Evolutionary conservation across 2,113 vertebrate species (phyloP), one percentile per base, ranked within the genome.

Genomic region (Protobothrops flavoviridis): DNA sequence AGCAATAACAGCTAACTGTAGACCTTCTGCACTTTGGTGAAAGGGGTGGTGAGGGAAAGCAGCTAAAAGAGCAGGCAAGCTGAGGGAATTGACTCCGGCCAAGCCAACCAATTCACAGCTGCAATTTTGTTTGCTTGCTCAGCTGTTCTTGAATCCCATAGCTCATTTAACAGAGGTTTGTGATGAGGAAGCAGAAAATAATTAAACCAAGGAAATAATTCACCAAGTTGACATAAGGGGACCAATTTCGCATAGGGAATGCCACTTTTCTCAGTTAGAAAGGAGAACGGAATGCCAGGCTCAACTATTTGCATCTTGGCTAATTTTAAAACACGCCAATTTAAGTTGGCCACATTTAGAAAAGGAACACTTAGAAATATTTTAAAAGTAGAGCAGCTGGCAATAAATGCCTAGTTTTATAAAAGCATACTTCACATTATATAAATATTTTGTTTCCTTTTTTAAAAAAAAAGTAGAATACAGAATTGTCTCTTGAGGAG

Each of bases 181-280:
- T 69, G 74, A 85, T 89, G 86, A 89, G 91, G 43, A 91, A 93
- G 93, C 93, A 85, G 89, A n/a, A 29, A 89, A 91, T 92, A 88
- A 91, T 87, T 64, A 92, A 57, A 74, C 69, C 92, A 90, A 90
- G 59, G 53, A 89, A 93, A 95, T 87, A 89, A 94, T 87, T 91
- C 74, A 91, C 69, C 50, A 20, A 45, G 93, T 0, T 0, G 48
- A 92, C 56, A 0, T 0, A 92, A 94, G 0, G 0, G 0, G 0
- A 95, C 85, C 0, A 0, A 94, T 29, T 87, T 52, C 23, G 87
- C 92, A 90, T 5, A 0, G 0, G 91, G 55, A 86, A 93, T 53
- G 56, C 43, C 81, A 93, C 45, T 20, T 87, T 85, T 93, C 52
- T 48, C 8, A 48, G n/a, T 39, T 26, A 48, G 39, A 43, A 48